Percentiles rank a stretch among this genome's conserved stretches.
Conservation (phyloP, 2,888 invertebrate species). For the Halictus quadricinctus region DNA sequence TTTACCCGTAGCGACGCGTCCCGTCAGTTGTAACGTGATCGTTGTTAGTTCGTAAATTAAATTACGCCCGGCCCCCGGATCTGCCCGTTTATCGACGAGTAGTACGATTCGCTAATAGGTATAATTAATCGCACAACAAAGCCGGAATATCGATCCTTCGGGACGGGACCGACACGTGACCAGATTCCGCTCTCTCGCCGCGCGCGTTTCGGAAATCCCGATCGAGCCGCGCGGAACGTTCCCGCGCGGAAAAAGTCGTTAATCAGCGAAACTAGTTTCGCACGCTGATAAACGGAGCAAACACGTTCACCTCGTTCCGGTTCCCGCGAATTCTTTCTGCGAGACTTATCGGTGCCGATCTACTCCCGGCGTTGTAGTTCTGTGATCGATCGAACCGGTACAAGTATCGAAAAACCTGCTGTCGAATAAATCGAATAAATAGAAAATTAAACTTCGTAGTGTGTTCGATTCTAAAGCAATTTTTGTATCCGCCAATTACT, state of each 20-base stretch:
- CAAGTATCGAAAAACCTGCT: not conserved
- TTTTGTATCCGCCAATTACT: not conserved
- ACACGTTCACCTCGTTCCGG: constrained; percentile 29
- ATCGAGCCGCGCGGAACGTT: constrained; percentile 25
- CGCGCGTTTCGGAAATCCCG: not conserved
- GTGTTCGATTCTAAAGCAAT: not conserved
- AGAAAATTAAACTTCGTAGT: not conserved
- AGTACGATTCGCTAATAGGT: constrained; percentile 64
- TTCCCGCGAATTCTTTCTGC: not conserved
- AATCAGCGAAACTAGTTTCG: constrained; percentile 54
- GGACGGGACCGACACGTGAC: not conserved
- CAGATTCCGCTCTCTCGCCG: not conserved
- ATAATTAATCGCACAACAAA: constrained; percentile 70
- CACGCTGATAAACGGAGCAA: constrained; percentile 56
- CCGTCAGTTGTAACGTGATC: constrained; percentile 57
- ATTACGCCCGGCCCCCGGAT: constrained; percentile 52
- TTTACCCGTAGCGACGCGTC: constrained; percentile 48
- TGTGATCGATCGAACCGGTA: not conserved
- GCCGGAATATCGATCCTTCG: constrained; percentile 54
- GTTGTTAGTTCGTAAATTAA: constrained; percentile 63
- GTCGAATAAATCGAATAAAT: not conserved
- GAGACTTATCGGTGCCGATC: constrained; percentile 17
- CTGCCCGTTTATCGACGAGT: constrained; percentile 60
- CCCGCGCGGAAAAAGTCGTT: constrained; percentile 37
- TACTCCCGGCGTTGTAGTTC: not conserved